These are phyloP conservation scores for Setipinna tenuifilis DNA, from an alignment of 2,797 vertebrate genomes.

Conservation along the genomic window DNA sequence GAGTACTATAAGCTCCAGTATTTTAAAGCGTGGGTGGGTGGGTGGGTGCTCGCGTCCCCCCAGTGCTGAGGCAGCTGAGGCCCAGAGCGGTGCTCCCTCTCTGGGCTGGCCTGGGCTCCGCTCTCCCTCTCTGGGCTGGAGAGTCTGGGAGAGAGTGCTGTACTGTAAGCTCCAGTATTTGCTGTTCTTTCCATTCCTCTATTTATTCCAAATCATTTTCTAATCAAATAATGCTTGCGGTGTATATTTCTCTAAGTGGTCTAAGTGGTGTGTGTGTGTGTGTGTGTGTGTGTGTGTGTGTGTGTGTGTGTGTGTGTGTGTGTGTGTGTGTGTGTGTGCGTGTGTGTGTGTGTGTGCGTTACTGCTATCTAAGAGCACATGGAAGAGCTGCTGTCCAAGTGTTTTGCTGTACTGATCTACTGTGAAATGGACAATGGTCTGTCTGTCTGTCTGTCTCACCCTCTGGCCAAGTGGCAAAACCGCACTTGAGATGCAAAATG, in stretches of 20 bases:
- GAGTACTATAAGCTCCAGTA: no score
- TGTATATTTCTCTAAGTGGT: background rate
- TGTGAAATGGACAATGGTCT: background rate
- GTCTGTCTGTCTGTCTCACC: background rate
- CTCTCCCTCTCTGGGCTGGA: no score
- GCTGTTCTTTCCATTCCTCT: background rate
- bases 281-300: no score
- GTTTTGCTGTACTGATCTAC: background rate
- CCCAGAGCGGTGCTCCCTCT: no score
- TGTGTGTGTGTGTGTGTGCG: no score
- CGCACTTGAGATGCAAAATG: background rate
- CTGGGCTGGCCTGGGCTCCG: no score
- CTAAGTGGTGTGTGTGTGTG: no score
- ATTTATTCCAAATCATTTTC: background rate
- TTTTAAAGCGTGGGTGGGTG: no score
- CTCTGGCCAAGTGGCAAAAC: background rate
- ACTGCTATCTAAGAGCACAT: background rate
- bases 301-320: no score
- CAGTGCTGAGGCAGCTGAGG: no score
- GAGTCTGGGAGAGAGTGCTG: background rate
- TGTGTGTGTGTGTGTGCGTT: background rate
- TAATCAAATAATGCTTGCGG: slow-evolving; percentile 8
- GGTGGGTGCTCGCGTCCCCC: no score
- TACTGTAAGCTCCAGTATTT: background rate
- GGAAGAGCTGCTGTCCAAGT: background rate